phyloP scores from a whole-genome alignment of 2,113 vertebrate genomes.

The Rhizomys pruinosus region DNA sequence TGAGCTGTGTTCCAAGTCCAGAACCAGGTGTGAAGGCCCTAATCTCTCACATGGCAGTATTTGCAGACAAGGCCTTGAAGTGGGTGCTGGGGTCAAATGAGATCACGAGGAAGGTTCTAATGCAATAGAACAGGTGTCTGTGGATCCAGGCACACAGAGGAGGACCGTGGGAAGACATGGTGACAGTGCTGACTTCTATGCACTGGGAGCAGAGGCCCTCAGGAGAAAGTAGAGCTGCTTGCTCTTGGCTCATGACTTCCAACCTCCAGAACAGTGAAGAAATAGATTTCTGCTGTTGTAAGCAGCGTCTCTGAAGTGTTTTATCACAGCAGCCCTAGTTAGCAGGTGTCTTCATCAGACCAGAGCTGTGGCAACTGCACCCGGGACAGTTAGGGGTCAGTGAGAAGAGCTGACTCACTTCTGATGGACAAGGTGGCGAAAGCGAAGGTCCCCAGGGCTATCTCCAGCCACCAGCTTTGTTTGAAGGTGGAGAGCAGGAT shows the following conservation, averaged over 20 bases:
- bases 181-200: background rate
- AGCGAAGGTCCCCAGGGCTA: background rate
- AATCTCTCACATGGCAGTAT: background rate
- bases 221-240: background rate
- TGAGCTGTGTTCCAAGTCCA: background rate
- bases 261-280: background rate
- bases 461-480: background rate
- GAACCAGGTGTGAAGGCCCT: background rate
- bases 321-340: background rate
- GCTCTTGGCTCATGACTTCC: background rate
- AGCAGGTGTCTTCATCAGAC: background rate
- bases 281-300: background rate
- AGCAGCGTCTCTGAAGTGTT: background rate
- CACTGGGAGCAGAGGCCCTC: background rate
- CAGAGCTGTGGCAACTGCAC: background rate
- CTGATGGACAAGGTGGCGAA: fast-evolving
- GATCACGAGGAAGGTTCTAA: background rate
- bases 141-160: too few species aligned
- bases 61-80: background rate
- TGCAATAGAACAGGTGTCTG: background rate
- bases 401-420: background rate
- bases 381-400: background rate
- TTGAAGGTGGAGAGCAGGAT: conserved; percentile 12
- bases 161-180: fast-evolving
- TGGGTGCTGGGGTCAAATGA: background rate